phyloP scores from a whole-genome alignment of 1,140 invertebrate genomes.

The Hylaeus volcanicus region DNA sequence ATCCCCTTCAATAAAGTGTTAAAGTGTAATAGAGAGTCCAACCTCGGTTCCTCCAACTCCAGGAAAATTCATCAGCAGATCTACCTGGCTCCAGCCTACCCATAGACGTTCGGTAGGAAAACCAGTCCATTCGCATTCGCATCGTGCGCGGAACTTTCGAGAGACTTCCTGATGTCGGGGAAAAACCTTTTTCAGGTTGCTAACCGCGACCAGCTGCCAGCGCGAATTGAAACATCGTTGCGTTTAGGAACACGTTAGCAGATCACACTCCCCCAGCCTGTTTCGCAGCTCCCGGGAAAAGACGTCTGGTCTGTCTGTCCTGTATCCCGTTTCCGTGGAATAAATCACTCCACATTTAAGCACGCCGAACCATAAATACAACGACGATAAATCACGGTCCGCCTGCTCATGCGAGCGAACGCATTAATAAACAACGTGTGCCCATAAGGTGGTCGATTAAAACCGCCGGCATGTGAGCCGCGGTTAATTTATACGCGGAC shows the following conservation, averaged over 20 bases:
- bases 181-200: not conserved
- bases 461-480: slow-evolving; percentile 63
- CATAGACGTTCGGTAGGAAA: too few relatives aligned
- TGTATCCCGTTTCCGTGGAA: slow-evolving; percentile 23
- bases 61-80: too few relatives aligned
- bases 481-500: slow-evolving; percentile 71
- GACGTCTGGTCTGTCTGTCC: not conserved
- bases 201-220: not conserved
- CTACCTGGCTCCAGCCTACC: too few relatives aligned
- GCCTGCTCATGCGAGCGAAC: slow-evolving; percentile 61
- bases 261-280: not conserved
- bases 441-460: slow-evolving; percentile 71
- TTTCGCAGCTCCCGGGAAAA: not conserved
- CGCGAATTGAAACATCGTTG: not conserved
- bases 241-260: not conserved
- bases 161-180: too few relatives aligned
- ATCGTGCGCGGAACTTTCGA: too few relatives aligned
- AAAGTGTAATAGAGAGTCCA: too few relatives aligned
- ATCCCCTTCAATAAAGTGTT: too few relatives aligned
- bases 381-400: slow-evolving; percentile 66
- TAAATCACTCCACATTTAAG: slow-evolving; percentile 65
- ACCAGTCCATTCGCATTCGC: too few relatives aligned
- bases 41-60: too few relatives aligned
- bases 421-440: slow-evolving; percentile 73
- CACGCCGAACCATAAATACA: slow-evolving; percentile 40